Base-by-base conservation (phyloP, 2,113 vertebrate species). In the Serilophus lunatus region DNA sequence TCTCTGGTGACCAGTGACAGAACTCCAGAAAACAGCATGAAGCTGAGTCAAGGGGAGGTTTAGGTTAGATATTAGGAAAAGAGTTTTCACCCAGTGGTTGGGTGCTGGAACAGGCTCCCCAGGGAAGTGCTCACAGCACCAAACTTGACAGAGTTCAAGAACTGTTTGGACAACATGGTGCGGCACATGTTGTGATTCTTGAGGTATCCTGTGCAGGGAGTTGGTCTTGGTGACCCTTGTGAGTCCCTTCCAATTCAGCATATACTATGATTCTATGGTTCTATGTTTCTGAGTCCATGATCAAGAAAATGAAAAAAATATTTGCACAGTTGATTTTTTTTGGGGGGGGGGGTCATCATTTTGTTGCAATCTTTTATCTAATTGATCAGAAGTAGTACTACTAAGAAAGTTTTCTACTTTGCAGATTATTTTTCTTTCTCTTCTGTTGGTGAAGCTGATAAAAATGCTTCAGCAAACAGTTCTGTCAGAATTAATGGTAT, bases 291-390 rank as follows among this genome's bases (percentile, higher is more conserved):
- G 44, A 45, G 17, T 45, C 44, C 19, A 3, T 65, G 31, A 51
- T 33, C 4, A 10, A 17, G 22, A 89, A 82, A 79, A 65, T 54
- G n/a, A n/a, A 3, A 60, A 23, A 68, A 64, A 74, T 56, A 47
- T 65, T 74, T 85, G 6, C 18, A 31, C 9, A 22, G 20, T 31
- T 72, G 7, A 6, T 0, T 0, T 0, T 51, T 61, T 47, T 69
- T 47, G 13, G n/a, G n/a, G n/a, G n/a, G n/a, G n/a, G n/a, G n/a
- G n/a, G n/a, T n/a, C n/a, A n/a, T 44, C 3, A 44, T 68, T 72
- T 64, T 68, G 5, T 12, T 45, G 5, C 13, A 44, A 54, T 29
- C 3, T 51, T 44, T 25, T 56, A 29, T 47, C 61, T 12, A 65
- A 31, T 24, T 44, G 3, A 53, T 61, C 18, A 75, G 7, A 3